Conservation (phyloP, 2,888 invertebrate species). For the Archaeoteleia sp. region DNA sequence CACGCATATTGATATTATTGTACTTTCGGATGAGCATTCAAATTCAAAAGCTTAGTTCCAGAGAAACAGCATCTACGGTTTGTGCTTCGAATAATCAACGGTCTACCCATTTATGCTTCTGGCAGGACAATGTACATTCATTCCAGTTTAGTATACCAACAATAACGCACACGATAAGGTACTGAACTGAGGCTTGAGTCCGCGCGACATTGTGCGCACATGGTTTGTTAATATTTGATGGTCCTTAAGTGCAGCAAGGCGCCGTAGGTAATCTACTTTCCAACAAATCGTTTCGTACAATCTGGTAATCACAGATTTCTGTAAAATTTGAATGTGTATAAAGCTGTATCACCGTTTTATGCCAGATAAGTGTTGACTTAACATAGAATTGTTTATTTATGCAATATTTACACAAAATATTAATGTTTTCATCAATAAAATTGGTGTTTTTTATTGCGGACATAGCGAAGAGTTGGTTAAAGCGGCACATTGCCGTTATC, state of each 20-base stretch:
- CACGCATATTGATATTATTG: slow-evolving; percentile 19
- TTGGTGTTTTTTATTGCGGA: too few species aligned
- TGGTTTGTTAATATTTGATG: slow-evolving; percentile 31
- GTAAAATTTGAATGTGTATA: not conserved
- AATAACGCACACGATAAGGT: slow-evolving; percentile 29
- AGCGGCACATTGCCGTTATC: too few species aligned
- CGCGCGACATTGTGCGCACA: slow-evolving; percentile 9
- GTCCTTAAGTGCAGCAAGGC: slow-evolving; percentile 17
- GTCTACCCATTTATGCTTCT: slow-evolving; percentile 16
- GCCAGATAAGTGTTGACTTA: too few species aligned
- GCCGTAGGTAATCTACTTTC: not conserved
- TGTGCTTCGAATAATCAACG: slow-evolving; percentile 27
- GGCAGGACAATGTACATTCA: slow-evolving; percentile 26
- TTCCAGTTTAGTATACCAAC: slow-evolving; percentile 30
- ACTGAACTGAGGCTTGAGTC: slow-evolving; percentile 10
- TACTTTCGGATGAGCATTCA: slow-evolving; percentile 13
- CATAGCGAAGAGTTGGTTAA: too few species aligned
- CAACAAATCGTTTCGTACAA: slow-evolving; percentile 20
- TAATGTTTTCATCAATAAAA: too few species aligned
- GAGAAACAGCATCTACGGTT: slow-evolving; percentile 25
- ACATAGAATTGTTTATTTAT: too few species aligned
- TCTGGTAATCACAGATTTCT: slow-evolving; percentile 1
- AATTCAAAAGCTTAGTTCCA: slow-evolving; percentile 27
- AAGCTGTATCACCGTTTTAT: too few species aligned
- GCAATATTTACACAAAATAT: too few species aligned